These are phyloP conservation scores for Doryteuthis pealeii DNA, from an alignment of 1,140 invertebrate species.

Conservation along the genomic window DNA sequence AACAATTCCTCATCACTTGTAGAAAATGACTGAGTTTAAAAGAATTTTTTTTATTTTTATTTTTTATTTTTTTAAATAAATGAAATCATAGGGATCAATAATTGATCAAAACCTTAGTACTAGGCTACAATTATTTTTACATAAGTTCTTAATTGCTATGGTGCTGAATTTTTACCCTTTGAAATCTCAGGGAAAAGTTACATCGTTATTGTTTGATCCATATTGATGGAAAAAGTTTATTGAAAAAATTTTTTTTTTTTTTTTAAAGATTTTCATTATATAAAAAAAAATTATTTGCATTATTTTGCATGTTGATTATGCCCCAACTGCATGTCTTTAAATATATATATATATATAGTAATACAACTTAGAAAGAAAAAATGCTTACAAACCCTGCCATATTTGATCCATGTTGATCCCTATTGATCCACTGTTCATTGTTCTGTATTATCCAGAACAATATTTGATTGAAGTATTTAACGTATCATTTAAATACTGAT, in stretches of 20 bases:
- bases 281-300: too few species aligned
- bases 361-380: neutral
- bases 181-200: neutral
- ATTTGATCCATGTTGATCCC: conserved; percentile 37
- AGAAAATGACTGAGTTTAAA: conserved; percentile 8
- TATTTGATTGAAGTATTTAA: neutral
- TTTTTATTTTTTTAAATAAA: too few species aligned
- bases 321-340: neutral
- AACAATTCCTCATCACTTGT: neutral
- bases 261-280: too few species aligned
- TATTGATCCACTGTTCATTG: conserved; percentile 16
- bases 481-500: conserved; percentile 3
- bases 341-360: too few species aligned
- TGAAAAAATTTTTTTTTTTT: too few species aligned
- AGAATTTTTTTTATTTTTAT: too few species aligned
- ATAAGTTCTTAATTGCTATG: neutral
- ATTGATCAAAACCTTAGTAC: conserved; percentile 15
- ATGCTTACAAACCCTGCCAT: conserved; percentile 15
- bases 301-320: neutral
- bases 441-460: conserved; percentile 14
- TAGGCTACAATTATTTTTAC: neutral
- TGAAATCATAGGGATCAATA: conserved; percentile 30
- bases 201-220: too few species aligned
- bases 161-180: conserved; percentile 3
- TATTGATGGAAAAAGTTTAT: too few species aligned